Conservation (phyloP, 1,140 invertebrate genomes). For the Pseudachorutes palmiensis region DNA sequence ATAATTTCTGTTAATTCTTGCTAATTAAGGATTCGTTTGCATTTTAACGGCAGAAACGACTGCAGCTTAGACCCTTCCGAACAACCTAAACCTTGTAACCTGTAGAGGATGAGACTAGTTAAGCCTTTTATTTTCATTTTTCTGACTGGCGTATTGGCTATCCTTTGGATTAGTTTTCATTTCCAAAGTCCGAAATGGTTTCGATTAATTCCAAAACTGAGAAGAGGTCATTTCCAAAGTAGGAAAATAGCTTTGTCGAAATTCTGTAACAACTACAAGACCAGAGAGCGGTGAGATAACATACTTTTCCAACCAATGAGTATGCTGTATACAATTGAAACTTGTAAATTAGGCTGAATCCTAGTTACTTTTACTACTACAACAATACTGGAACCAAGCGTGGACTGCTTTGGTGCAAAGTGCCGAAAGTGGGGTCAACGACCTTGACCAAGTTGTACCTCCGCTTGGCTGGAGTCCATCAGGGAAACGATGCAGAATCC, state of each 20-base stretch:
- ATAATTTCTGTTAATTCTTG: background rate
- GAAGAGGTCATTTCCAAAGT: background rate
- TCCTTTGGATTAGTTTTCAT: no score
- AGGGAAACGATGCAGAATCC: constrained; percentile 12
- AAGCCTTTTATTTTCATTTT: no score
- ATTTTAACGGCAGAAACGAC: no score
- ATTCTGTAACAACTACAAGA: constrained; percentile 1
- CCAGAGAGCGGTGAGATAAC: background rate
- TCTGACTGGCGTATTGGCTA: no score
- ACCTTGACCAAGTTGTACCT: constrained; percentile 35
- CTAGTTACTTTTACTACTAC: constrained; percentile 35
- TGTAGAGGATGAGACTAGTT: no score
- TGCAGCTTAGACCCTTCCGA: no score
- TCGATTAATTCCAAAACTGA: background rate
- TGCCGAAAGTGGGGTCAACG: constrained; percentile 35
- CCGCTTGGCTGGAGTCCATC: constrained; percentile 24
- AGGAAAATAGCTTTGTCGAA: background rate
- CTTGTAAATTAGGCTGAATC: constrained; percentile 23
- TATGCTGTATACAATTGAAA: background rate
- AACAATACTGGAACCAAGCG: constrained; percentile 20
- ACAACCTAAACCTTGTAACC: no score
- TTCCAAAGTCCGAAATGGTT: no score
- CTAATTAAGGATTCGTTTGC: no score
- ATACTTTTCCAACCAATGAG: background rate
- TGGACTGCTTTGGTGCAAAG: constrained; percentile 35